These are phyloP conservation scores for Eucriotettix oculatus DNA, from an alignment of 2,888 invertebrate genomes.

Conservation along the genomic window DNA sequence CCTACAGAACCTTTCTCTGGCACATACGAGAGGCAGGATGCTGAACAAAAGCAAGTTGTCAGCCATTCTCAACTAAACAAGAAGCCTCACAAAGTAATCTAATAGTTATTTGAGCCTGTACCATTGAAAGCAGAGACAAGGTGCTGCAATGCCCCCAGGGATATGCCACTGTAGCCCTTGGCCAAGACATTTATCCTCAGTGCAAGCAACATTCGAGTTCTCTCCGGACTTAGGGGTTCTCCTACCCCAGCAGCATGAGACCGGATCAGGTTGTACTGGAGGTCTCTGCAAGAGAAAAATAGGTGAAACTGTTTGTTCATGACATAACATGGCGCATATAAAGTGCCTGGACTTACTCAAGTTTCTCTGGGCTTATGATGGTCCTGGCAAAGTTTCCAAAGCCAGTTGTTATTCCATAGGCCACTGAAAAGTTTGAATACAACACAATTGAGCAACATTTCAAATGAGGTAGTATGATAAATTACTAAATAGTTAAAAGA, in stretches of 20 bases:
- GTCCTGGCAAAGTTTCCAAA: slow-evolving; percentile 46
- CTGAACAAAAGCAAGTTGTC: slow-evolving; percentile 21
- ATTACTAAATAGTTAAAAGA: neutral
- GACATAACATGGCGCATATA: neutral
- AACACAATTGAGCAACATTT: neutral
- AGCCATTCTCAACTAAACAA: neutral
- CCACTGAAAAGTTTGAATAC: slow-evolving; percentile 24
- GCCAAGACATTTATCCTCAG: slow-evolving; percentile 45
- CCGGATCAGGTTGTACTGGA: slow-evolving; percentile 45
- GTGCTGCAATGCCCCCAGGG: slow-evolving; percentile 34
- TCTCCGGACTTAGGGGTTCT: slow-evolving; percentile 36
- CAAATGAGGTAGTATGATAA: neutral
- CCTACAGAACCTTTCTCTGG: slow-evolving; percentile 53
- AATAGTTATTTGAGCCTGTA: slow-evolving; percentile 18
- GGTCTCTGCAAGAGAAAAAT: slow-evolving; percentile 24
- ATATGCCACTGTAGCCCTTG: slow-evolving; percentile 50
- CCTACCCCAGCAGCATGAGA: slow-evolving; percentile 50
- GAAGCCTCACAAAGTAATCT: neutral
- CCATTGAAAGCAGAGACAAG: slow-evolving; percentile 47
- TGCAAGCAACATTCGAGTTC: slow-evolving; percentile 42
- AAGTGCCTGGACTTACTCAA: slow-evolving; percentile 27
- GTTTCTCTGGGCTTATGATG: slow-evolving; percentile 34
- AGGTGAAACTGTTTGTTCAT: neutral
- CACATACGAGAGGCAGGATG: slow-evolving; percentile 43
- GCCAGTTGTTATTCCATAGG: slow-evolving; percentile 42